Evolutionary conservation across 2,113 vertebrate species (phyloP).

Genomic region (Macroglossus sobrinus): DNA sequence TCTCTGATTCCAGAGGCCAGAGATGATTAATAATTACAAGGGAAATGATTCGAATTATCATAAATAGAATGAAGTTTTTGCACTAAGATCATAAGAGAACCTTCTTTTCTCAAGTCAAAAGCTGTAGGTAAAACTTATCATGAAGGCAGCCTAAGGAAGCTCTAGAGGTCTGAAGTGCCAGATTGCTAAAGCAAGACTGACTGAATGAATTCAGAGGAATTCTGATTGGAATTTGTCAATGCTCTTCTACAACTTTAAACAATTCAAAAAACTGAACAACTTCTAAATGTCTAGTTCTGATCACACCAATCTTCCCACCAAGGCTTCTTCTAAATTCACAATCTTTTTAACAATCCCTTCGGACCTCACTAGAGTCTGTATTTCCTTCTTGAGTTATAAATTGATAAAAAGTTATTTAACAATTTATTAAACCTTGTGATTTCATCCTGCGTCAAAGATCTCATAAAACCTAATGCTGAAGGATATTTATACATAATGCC

Average conservation of each 20-base stretch:
- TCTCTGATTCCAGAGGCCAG: neutral
- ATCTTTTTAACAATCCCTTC: neutral
- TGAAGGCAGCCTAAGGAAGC: neutral
- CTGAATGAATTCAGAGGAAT: neutral
- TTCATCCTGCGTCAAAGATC: neutral
- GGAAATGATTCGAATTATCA: neutral
- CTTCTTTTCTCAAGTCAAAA: neutral
- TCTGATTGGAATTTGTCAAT: neutral
- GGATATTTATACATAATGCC: neutral
- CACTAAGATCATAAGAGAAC: neutral
- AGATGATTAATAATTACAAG: neutral
- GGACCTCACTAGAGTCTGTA: neutral
- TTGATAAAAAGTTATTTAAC: neutral
- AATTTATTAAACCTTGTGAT: neutral
- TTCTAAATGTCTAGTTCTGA: neutral
- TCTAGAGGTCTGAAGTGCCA: neutral
- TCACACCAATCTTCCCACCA: neutral
- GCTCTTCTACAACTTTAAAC: neutral
- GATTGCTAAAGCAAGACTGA: neutral
- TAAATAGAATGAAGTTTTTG: neutral
- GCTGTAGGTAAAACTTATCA: neutral
- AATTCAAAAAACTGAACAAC: neutral
- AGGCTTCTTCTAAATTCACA: neutral
- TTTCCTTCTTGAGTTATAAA: conserved; percentile 1
- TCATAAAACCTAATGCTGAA: neutral